A percentile compares a stretch with the other conserved stretches of the same genome.
Evolutionary conservation across 1,140 invertebrate species (phyloP).

Genomic region (Drosophila ironensis): DNA sequence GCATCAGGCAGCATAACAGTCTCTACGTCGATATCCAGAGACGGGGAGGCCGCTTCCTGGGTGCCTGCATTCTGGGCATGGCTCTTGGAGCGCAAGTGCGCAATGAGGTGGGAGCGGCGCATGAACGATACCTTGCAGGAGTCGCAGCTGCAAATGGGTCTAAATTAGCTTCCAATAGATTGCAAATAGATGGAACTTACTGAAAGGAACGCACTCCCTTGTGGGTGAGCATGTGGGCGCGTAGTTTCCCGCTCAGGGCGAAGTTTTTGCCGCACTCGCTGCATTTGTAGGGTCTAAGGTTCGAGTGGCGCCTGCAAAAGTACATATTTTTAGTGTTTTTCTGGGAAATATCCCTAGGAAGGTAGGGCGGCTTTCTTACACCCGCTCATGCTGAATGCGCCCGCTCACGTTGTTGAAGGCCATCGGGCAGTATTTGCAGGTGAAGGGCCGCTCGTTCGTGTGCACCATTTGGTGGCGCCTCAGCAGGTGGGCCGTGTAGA

Average conservation of each 20-base stretch:
- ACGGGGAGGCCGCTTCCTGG: not conserved
- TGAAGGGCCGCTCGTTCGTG: constrained; percentile 33
- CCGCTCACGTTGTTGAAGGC: constrained; percentile 54
- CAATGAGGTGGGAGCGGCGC: constrained; percentile 46
- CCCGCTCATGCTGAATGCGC: constrained; percentile 59
- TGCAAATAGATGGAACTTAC: constrained; percentile 25
- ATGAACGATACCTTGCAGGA: constrained; percentile 60
- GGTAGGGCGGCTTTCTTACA: constrained; percentile 3
- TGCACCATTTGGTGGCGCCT: constrained; percentile 48
- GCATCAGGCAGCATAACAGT: constrained; percentile 18
- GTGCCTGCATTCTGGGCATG: constrained; percentile 34
- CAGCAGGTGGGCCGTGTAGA: constrained; percentile 60
- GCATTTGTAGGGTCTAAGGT: constrained; percentile 97
- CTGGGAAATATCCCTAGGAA: too few relatives aligned
- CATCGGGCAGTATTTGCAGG: constrained; percentile 50
- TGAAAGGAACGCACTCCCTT: constrained; percentile 87
- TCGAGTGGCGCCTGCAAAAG: constrained; percentile 46
- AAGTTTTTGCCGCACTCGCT: constrained; percentile 98
- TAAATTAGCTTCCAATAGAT: not conserved
- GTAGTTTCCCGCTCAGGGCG: constrained; percentile 98
- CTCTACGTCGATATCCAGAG: constrained; percentile 37
- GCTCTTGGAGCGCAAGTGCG: constrained; percentile 53
- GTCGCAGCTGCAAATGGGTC: constrained; percentile 39
- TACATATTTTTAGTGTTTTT: not conserved
- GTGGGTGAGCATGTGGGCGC: constrained; percentile 98